phyloP scores from a whole-genome alignment of 30 jellyfish, hydroid and myxozoan species.

The Aurelia coerulea region DNA sequence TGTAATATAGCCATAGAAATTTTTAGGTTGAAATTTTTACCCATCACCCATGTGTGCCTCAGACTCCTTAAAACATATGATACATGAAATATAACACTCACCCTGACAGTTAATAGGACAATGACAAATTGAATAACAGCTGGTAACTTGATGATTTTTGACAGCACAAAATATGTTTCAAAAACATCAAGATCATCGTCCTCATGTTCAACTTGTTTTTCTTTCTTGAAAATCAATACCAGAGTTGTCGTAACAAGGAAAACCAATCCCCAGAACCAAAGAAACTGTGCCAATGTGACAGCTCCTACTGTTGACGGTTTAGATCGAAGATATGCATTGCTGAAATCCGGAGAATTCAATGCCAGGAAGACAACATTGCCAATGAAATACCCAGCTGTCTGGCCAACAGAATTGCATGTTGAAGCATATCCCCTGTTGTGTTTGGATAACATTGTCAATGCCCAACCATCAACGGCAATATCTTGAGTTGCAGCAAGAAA shows the following conservation, averaged over 20 bases:
- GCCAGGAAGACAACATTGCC: conserved; percentile 98
- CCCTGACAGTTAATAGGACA: conserved; percentile 89
- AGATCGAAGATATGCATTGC: conserved; percentile 80
- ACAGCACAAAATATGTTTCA: conserved; percentile 73
- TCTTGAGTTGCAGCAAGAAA: conserved; percentile 99
- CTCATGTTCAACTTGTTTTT: conserved; percentile 26
- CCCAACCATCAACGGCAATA: conserved; percentile 99
- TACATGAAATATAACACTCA: not conserved
- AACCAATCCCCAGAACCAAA: conserved; percentile 94
- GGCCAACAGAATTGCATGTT: conserved; percentile 99
- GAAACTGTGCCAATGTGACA: conserved; percentile 88
- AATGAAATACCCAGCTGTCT: conserved; percentile 95
- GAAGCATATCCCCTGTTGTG: conserved; percentile 96
- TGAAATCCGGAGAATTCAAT: conserved; percentile 85
- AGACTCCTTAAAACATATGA: too few relatives aligned
- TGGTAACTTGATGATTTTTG: conserved; percentile 86
- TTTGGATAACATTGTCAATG: conserved; percentile 85
- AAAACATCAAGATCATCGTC: conserved; percentile 82
- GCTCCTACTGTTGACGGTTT: conserved; percentile 75
- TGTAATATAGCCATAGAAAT: too few relatives aligned
- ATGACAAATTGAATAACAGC: conserved; percentile 83
- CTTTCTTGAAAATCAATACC: conserved; percentile 89
- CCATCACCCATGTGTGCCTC: too few relatives aligned
- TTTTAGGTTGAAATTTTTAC: too few relatives aligned
- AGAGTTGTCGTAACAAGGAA: conserved; percentile 84